Evolutionary conservation across 2,113 vertebrate genomes (phyloP), one percentile per base, ranked within the genome.

Genomic region (Callopanchax toddi): DNA sequence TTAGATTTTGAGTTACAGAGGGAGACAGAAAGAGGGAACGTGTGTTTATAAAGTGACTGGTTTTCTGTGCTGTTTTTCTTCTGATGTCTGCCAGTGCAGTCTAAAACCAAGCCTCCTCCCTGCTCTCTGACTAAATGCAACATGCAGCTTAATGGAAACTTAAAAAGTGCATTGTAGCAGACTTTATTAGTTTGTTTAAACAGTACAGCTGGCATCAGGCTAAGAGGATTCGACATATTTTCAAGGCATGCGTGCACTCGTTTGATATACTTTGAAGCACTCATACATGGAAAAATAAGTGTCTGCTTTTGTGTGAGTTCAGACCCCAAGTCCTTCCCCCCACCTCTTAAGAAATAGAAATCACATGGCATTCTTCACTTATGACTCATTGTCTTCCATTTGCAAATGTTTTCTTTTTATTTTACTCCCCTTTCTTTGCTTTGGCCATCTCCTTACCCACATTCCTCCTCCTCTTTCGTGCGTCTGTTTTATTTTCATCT

Each of bases 381-480:
- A 59, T 91, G 89, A 92, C 82, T 91, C 89, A 91, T 86, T 90
- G 85, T 88, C 85, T 88, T 85, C 77, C 23, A 81, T 76, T 84
- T 60, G n/a, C 63, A 39, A 78, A 64, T 45, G 61, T 69, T 82
- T 74, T 17, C 17, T 60, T 78, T 78, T 43, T 68, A 64, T 76
- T 78, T 68, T 58, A 67, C 51, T 67, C 56, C 72, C 59, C 20
- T 48, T 73, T 69, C 60, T 74, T 71, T 73, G 75, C 80, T 75
- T 72, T 60, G 53, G 53, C 34, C 44, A 44, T 78, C 39, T 73
- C 66, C 22, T 69, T 67, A 63, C 40, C 60, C 60, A 53, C 72
- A 82, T 83, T 84, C 81, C 67, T 81, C 54, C 73, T 76, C 79
- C 74, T 76, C 66, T 52, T 70, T 18, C 63, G 23, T 73, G 25